Conservation (phyloP, 2,888 invertebrate species). For the Campaea margaritaria region DNA sequence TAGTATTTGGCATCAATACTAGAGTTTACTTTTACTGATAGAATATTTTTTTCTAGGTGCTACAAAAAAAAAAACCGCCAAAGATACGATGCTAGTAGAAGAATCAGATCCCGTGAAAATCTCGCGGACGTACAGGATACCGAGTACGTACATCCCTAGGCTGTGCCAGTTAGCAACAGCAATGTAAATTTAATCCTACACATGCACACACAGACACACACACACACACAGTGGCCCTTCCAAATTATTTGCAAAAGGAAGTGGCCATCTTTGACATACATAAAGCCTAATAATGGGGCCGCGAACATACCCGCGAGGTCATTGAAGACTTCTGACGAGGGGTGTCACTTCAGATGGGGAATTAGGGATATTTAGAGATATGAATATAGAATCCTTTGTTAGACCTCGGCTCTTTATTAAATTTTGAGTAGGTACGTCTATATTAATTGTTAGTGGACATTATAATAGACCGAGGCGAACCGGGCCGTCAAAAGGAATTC, state of each 20-base stretch:
- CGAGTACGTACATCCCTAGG: conserved; percentile 10
- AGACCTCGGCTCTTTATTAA: neutral
- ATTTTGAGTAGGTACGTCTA: too few species aligned
- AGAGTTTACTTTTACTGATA: too few species aligned
- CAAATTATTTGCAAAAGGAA: conserved; percentile 25
- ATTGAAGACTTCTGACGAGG: conserved; percentile 13
- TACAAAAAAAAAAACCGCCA: neutral
- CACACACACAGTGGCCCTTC: conserved; percentile 22
- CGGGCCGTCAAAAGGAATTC: too few species aligned
- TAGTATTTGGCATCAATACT: too few species aligned
- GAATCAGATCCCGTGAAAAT: neutral
- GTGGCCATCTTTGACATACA: conserved; percentile 11
- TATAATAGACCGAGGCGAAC: too few species aligned
- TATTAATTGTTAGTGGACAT: too few species aligned
- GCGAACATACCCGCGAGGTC: conserved; percentile 14
- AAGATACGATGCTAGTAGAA: too few species aligned
- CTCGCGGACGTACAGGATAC: neutral
- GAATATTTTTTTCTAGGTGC: too few species aligned
- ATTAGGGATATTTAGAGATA: neutral
- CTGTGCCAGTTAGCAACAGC: conserved; percentile 21
- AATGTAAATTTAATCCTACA: conserved; percentile 6
- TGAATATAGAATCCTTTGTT: neutral
- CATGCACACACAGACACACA: conserved; percentile 1
- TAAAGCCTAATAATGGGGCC: conserved; percentile 12
- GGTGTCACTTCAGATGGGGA: conserved; percentile 6